Evolutionary conservation across 2,113 vertebrate genomes (phyloP).

Genomic region (Piaya cayana): DNA sequence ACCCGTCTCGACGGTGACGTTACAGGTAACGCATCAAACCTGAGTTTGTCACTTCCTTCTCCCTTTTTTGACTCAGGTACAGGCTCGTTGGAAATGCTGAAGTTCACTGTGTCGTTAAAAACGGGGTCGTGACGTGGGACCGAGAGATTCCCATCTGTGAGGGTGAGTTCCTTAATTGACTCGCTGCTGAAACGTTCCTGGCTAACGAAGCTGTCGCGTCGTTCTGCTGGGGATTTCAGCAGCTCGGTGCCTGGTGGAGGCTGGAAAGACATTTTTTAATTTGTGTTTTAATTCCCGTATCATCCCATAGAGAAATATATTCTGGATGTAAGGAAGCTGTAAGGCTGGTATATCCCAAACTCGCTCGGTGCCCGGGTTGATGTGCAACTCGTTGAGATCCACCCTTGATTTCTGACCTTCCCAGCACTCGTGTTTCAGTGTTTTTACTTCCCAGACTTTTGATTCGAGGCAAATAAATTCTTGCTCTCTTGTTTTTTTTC

Average conservation of each 20-base stretch:
- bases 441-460: not conserved
- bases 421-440: not conserved
- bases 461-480: accelerated
- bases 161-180: not conserved
- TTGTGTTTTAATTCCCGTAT: not conserved
- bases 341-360: not conserved
- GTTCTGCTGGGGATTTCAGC: not conserved
- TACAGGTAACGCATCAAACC: not conserved
- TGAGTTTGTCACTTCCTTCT: not conserved
- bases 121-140: not conserved
- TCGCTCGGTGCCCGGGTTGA: accelerated
- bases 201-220: accelerated
- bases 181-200: accelerated
- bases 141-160: not conserved
- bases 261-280: not conserved
- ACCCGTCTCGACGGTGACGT: not conserved
- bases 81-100: not conserved
- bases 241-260: accelerated
- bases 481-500: not conserved
- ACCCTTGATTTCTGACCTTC: not conserved
- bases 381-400: not conserved
- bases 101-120: not conserved
- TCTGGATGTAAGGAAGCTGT: not conserved
- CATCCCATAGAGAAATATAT: not conserved
- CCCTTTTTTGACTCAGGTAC: not conserved